Percentiles rank a stretch among this genome's conserved stretches.
These are phyloP conservation scores for Corbicula japonica DNA, from an alignment of 2,888 invertebrate genomes.

Conservation along the genomic window DNA sequence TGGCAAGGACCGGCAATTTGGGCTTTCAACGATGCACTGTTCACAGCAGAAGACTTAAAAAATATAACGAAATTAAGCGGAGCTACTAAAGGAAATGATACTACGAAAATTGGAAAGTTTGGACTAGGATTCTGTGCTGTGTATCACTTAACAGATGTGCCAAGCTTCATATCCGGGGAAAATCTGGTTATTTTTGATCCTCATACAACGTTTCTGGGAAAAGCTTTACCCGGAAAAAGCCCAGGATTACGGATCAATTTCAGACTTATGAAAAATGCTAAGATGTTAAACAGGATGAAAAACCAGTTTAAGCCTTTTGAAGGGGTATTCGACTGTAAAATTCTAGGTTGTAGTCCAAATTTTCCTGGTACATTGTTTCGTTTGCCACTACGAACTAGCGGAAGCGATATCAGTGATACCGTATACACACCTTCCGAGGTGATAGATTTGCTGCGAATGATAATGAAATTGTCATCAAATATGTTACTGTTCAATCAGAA, in stretches of 20 bases:
- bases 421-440: slow-evolving; percentile 76
- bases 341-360: not conserved
- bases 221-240: slow-evolving; percentile 62
- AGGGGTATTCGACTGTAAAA: slow-evolving; percentile 74
- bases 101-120: slow-evolving; percentile 83
- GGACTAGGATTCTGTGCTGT: slow-evolving; percentile 85
- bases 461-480: slow-evolving; percentile 75
- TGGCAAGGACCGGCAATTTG: slow-evolving; percentile 85
- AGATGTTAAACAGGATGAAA: slow-evolving; percentile 57
- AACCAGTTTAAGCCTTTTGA: slow-evolving; percentile 79
- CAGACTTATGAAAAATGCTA: slow-evolving; percentile 49
- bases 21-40: slow-evolving; percentile 83
- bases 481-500: slow-evolving; percentile 84
- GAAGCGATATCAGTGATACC: slow-evolving; percentile 79
- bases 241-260: slow-evolving; percentile 75
- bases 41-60: slow-evolving; percentile 81
- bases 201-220: slow-evolving; percentile 79
- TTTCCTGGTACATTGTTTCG: slow-evolving; percentile 82
- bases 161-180: slow-evolving; percentile 82
- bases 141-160: slow-evolving; percentile 85
- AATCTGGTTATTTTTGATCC: slow-evolving; percentile 84
- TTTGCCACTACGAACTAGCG: slow-evolving; percentile 80
- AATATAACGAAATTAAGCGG: slow-evolving; percentile 83
- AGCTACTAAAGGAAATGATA: slow-evolving; percentile 80
- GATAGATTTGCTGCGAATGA: slow-evolving; percentile 72